These are phyloP conservation scores for Euplagia quadripunctaria DNA, from an alignment of 2,888 invertebrate species.

Conservation along the genomic window DNA sequence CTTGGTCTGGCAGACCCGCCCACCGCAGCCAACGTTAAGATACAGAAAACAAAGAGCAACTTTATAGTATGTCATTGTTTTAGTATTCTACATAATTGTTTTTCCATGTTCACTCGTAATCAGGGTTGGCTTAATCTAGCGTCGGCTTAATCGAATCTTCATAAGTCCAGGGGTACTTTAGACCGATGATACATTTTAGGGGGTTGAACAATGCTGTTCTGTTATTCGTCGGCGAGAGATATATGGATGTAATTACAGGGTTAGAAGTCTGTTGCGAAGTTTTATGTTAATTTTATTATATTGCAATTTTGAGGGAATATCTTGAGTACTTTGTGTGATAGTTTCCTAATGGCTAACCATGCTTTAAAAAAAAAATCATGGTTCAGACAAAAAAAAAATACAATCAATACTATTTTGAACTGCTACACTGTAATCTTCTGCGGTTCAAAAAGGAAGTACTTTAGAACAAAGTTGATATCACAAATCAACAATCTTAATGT, in stretches of 20 bases:
- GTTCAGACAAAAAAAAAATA: too few species aligned
- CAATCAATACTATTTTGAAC: too few species aligned
- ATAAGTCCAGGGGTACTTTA: constrained; percentile 66
- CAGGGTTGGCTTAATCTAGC: constrained; percentile 76
- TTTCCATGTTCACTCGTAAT: constrained; percentile 82
- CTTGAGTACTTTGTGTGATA: constrained; percentile 48
- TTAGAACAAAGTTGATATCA: too few species aligned
- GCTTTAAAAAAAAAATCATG: background rate
- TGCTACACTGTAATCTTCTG: too few species aligned
- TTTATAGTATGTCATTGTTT: constrained; percentile 82
- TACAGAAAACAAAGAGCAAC: constrained; percentile 80
- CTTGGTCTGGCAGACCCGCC: constrained; percentile 69
- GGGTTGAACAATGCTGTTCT: constrained; percentile 68
- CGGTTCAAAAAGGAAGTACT: too few species aligned
- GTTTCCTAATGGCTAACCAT: constrained; percentile 22
- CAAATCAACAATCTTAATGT: too few species aligned
- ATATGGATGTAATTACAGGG: constrained; percentile 72
- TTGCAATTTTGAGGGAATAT: constrained; percentile 42
- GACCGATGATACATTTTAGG: constrained; percentile 56
- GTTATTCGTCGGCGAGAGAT: constrained; percentile 72
- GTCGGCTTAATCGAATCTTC: constrained; percentile 81
- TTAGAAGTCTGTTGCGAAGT: constrained; percentile 55
- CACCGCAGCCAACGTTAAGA: constrained; percentile 76
- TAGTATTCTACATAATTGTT: constrained; percentile 84
- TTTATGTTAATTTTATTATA: constrained; percentile 57